Conservation (phyloP, 2,113 vertebrate species). For the Dendrocopos noguchii region DNA sequence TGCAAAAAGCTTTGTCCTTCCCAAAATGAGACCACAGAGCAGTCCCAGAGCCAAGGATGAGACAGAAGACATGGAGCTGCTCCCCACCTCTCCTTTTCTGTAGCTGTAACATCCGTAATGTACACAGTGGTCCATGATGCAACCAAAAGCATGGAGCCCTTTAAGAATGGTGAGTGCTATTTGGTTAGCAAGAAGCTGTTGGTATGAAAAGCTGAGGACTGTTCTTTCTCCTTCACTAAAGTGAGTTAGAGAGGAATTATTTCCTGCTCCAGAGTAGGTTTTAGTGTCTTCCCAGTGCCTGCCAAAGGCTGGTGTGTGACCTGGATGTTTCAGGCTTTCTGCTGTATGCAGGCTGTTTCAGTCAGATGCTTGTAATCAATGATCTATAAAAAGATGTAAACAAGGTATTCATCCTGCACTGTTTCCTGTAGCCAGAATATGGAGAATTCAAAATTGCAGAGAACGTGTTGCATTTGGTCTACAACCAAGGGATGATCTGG, state of each 20-base stretch:
- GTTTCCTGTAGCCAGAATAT: conserved; percentile 90
- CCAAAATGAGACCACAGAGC: not conserved
- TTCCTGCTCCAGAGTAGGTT: not conserved
- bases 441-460: conserved; percentile 99
- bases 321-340: not conserved
- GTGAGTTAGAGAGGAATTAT: not conserved
- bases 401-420: not conserved
- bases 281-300: not conserved
- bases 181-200: not conserved
- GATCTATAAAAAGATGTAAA: not conserved
- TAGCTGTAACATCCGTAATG: not conserved
- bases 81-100: not conserved
- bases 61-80: not conserved
- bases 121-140: not conserved
- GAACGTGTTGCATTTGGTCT: conserved; percentile 96
- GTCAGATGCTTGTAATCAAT: not conserved
- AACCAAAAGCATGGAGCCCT: not conserved
- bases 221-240: not conserved
- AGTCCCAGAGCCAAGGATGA: not conserved
- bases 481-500: conserved; percentile 99
- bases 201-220: not conserved
- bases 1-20: not conserved
- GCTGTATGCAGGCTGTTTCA: not conserved
- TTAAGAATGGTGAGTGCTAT: not conserved
- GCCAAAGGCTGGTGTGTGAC: not conserved